A percentile compares a stretch with the other conserved stretches of the same genome.
Conservation (phyloP, 2,888 invertebrate species). For the Drosophila eohydei region DNA sequence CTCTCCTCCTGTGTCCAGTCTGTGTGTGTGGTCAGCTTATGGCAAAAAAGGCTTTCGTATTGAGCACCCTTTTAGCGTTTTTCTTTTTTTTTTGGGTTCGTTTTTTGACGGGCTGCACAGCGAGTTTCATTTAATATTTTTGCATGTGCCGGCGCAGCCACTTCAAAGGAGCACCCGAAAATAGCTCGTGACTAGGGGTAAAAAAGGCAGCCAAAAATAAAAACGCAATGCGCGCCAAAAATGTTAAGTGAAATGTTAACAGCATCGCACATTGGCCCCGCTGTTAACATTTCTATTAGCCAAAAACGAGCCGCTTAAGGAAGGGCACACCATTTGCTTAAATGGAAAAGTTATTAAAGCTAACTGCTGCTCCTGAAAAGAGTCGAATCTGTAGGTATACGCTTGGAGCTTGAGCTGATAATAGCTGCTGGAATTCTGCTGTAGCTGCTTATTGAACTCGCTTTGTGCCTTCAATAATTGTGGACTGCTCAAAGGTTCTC, state of each 20-base stretch:
- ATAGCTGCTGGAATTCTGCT: too few relatives aligned
- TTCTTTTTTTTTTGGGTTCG: conserved; percentile 30
- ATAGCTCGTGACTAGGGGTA: conserved; percentile 17
- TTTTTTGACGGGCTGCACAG: conserved; percentile 32
- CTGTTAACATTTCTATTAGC: conserved; percentile 73
- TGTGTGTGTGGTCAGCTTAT: conserved; percentile 78
- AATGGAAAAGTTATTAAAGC: not conserved
- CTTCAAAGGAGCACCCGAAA: conserved; percentile 68
- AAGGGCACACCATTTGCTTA: not conserved
- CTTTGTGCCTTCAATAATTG: not conserved
- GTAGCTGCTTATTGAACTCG: not conserved
- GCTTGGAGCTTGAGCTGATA: too few relatives aligned
- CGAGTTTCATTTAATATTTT: conserved; percentile 78
- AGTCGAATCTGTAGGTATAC: too few relatives aligned
- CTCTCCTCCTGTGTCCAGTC: conserved; percentile 49
- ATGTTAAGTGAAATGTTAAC: conserved; percentile 79
- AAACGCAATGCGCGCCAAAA: conserved; percentile 62
- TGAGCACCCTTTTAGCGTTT: conserved; percentile 75
- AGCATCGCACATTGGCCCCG: conserved; percentile 51
- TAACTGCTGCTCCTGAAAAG: not conserved
- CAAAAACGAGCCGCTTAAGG: conserved; percentile 24
- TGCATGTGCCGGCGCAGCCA: conserved; percentile 70
- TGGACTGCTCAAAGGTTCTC: conserved; percentile 34
- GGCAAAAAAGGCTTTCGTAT: conserved; percentile 72
- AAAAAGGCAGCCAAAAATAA: not conserved